phyloP scores from a whole-genome alignment of 2,888 invertebrate species.

The Cheilosia soror region DNA sequence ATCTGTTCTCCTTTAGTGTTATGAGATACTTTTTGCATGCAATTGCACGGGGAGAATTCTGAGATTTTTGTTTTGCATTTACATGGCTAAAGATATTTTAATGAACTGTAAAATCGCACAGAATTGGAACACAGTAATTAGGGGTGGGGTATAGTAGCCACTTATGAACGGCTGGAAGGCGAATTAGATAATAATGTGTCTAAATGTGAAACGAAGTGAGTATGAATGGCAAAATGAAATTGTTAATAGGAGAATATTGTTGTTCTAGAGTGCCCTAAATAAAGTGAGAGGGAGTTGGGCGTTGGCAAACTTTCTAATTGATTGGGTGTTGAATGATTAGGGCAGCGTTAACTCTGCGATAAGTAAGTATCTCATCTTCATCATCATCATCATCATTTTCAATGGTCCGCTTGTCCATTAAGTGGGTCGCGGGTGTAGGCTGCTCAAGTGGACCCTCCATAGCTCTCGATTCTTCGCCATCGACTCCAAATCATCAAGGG shows the following conservation, averaged over 20 bases:
- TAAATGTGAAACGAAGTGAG: conserved; percentile 18
- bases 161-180: conserved; percentile 26
- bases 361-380: too few relatives aligned
- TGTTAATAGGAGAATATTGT: not conserved
- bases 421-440: too few relatives aligned
- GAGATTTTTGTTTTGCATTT: conserved; percentile 10
- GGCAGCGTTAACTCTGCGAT: too few relatives aligned
- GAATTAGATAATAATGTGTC: conserved; percentile 52
- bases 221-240: conserved; percentile 7
- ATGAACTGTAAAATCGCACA: conserved; percentile 52
- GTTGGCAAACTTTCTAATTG: too few relatives aligned
- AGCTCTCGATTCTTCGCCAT: too few relatives aligned
- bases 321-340: too few relatives aligned
- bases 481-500: too few relatives aligned
- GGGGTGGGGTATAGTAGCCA: conserved; percentile 5
- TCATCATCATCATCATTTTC: too few relatives aligned
- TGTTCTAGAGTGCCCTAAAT: too few relatives aligned
- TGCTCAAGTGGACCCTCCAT: too few relatives aligned
- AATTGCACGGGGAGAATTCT: not conserved
- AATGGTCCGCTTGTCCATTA: too few relatives aligned
- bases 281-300: too few relatives aligned
- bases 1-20: conserved; percentile 20
- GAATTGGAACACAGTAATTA: conserved; percentile 52
- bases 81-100: conserved; percentile 41
- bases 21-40: conserved; percentile 44